Conservation (phyloP, 2,113 vertebrate genomes). For the Brachypodius melanocephalos region DNA sequence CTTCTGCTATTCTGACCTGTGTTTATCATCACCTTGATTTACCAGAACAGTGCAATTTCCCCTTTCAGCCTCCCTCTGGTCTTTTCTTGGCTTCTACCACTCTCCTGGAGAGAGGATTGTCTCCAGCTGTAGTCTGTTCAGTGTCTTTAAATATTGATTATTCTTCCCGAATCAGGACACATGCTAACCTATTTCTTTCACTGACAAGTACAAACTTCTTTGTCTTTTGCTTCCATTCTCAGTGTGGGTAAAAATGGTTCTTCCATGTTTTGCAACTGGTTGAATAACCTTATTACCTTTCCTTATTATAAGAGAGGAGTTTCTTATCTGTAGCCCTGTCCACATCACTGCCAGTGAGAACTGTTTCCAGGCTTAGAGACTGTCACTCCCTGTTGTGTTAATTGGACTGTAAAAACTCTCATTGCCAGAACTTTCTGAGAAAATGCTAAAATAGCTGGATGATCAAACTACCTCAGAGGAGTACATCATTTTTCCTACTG, state of each 20-base stretch:
- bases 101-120: background rate
- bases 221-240: background rate
- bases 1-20: background rate
- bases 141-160: constrained; percentile 15
- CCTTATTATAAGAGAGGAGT: background rate
- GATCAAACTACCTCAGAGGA: background rate
- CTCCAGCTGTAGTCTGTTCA: background rate
- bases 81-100: background rate
- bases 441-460: background rate
- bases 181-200: background rate
- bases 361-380: background rate
- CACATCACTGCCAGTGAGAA: background rate
- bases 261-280: background rate
- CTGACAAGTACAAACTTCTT: background rate
- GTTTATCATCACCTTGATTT: background rate
- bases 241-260: background rate
- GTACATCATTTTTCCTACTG: background rate
- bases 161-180: background rate
- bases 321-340: background rate
- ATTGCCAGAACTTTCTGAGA: background rate
- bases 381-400: background rate
- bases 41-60: background rate
- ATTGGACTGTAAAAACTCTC: background rate
- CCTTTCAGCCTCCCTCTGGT: background rate
- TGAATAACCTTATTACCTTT: background rate